These are phyloP conservation scores for Ceryle rudis DNA, from an alignment of 2,797 vertebrate genomes.

Conservation along the genomic window DNA sequence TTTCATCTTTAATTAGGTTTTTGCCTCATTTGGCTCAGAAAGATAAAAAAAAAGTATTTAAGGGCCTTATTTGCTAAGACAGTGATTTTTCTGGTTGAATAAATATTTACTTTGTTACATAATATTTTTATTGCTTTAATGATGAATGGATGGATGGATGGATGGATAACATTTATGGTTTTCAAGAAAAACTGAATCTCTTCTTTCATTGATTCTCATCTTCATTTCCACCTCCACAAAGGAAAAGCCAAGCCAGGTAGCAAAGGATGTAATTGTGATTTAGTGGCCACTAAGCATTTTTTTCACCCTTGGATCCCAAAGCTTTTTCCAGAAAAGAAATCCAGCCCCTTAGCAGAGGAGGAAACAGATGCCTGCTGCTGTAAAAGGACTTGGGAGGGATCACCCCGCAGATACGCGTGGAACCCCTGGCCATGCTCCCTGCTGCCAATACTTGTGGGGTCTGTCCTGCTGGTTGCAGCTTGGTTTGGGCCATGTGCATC, in stretches of 20 bases:
- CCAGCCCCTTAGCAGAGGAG: not conserved
- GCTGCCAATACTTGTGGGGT: not conserved
- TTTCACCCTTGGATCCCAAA: not conserved
- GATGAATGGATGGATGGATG: not conserved
- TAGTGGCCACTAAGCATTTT: not conserved
- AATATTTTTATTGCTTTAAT: slow-evolving; percentile 1
- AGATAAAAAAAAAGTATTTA: not conserved
- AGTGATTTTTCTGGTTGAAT: not conserved
- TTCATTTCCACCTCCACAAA: not conserved
- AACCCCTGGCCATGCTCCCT: rapidly evolving
- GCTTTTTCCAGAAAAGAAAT: not conserved
- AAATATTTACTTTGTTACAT: not conserved
- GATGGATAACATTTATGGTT: not conserved
- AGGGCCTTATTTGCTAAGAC: not conserved
- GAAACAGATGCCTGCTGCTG: not conserved
- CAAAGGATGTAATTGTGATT: not conserved
- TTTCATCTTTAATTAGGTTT: slow-evolving; percentile 18
- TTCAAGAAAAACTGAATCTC: not conserved
- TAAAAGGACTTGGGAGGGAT: not conserved
- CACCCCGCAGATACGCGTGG: rapidly evolving
- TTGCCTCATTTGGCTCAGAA: not conserved
- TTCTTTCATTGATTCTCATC: not conserved
- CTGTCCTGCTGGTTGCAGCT: not conserved
- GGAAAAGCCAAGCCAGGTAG: not conserved
- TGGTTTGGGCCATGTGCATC: not conserved